Conservation (phyloP, 2,113 vertebrate species). For the Oenanthe melanoleuca region DNA sequence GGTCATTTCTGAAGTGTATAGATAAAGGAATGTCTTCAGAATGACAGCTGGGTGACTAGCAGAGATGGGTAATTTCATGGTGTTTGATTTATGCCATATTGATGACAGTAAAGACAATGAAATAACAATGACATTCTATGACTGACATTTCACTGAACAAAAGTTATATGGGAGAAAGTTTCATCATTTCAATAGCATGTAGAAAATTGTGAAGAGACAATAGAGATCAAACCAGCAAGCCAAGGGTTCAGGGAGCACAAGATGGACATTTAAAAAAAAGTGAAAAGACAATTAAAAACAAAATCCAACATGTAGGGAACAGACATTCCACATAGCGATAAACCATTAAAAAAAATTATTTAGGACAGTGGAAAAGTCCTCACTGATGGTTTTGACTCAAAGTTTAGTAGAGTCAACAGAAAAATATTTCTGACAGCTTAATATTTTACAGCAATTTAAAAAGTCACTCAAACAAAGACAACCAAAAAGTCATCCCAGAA, state of each 20-base stretch:
- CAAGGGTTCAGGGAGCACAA: neutral
- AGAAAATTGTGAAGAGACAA: neutral
- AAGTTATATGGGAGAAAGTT: neutral
- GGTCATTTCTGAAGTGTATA: slow-evolving; percentile 1
- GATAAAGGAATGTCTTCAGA: neutral
- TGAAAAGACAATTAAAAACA: neutral
- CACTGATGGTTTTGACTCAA: neutral
- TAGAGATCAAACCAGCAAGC: neutral
- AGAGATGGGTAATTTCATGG: neutral
- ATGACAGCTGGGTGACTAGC: neutral
- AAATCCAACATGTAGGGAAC: neutral
- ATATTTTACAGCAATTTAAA: neutral
- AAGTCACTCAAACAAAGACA: neutral
- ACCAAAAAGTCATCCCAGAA: slow-evolving; percentile 1
- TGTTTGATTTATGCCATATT: neutral
- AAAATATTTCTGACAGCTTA: neutral
- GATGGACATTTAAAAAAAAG: neutral
- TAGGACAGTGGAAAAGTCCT: neutral
- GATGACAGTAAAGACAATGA: slow-evolving; percentile 24
- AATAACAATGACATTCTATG: neutral
- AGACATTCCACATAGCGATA: neutral
- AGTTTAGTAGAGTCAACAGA: neutral
- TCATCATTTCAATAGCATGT: neutral
- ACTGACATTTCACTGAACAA: neutral
- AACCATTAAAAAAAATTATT: neutral